Base-by-base conservation (phyloP, 2,888 invertebrate genomes). In the Campoplex nolae region DNA sequence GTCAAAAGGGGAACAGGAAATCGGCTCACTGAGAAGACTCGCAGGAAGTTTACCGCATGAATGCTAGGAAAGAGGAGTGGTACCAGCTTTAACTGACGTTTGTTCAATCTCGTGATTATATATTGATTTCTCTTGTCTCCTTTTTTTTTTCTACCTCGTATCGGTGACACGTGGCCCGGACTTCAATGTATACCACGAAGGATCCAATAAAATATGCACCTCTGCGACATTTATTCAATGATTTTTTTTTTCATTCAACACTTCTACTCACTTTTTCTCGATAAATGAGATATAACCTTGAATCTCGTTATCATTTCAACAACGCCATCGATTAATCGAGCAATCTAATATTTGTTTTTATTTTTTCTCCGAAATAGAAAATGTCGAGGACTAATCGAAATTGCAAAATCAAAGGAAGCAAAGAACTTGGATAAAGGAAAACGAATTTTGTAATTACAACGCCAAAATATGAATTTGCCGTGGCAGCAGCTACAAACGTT, bases 1-100 rank as follows among this genome's bases (percentile, higher is more conserved):
- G 74, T 58, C 67, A 74, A 76, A 86, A 48, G 79, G 80, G 76
- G 76, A 76, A 86, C 83, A 83, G 86, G 83, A 83, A 86, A 86
- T 83, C 86, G 86, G 83, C 86, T 86, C 77, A 75, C 75, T 81
- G 80, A 51, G 79, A 78, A 78, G 62, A 51, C 56, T 54, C 54
- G 68, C 38, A 35, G 56, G 54, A 83, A 86, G 79, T 86, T 83
- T 86, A 42, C 56, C 79, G 32, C 65, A 48, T 32, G 48, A 81
- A 42, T 73, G 65, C 23, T 28, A 45, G 42, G 32, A 28, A 32
- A 58, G 68, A 7, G 28, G 78, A n/a, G 56, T 4, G 54, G 68
- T 38, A 56, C 56, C 56, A 85, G 76, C 75, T 79, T 84, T 79
- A 74, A 84, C 84, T 76, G 84, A 84, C 84, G 70, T 84, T 84